Evolutionary conservation across 2,888 invertebrate genomes (phyloP), one percentile per base, ranked within the genome.

Genomic region (Megamerina dolium): DNA sequence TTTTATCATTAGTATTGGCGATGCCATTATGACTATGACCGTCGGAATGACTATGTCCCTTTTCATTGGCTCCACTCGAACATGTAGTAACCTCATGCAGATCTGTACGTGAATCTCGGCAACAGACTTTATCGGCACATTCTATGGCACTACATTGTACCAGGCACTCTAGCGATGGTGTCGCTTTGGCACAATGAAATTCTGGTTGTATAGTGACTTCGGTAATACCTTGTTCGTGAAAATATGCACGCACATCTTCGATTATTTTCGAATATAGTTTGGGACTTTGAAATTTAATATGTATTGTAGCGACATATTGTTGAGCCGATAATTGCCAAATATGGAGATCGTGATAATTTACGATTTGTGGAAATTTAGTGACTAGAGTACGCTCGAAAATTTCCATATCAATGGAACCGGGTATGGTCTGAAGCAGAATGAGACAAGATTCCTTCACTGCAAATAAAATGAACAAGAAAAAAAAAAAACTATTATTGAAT

Each of bases 351-450:
- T 92, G 92, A 16, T 91, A 83, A 59, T 81, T 84, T 1, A 81
- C 73, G 43, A 87, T 81, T 47, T 80, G 81, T 0, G 83, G 82
- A 63, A 86, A 86, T 49, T 79, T 77, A 42, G 74, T 69, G 1
- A 80, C 64, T 30, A 90, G 64, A 50, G 82, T 79, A 26, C 76
- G 73, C 52, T 82, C 79, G 49, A 90, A 75, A 8, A 76, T 75
- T 50, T 81, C 78, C 32, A 89, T 83, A 59, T 92, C 84, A 50
- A 94, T 84, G 12, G 90, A 85, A 55, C 83, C 87, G 0, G 95
- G 94, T 45, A 94, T 92, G 2, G 93, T 94, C 73, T 95, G 93
- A 16, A 95, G 77, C 1, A 94, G 76, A 58, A 94, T 90, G 42
- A 89, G 72, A 4, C 90, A 86, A 10, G 92, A 89, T 66, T 92